Base-by-base conservation (phyloP, 2,113 vertebrate genomes). In the Crocuta crocuta region DNA sequence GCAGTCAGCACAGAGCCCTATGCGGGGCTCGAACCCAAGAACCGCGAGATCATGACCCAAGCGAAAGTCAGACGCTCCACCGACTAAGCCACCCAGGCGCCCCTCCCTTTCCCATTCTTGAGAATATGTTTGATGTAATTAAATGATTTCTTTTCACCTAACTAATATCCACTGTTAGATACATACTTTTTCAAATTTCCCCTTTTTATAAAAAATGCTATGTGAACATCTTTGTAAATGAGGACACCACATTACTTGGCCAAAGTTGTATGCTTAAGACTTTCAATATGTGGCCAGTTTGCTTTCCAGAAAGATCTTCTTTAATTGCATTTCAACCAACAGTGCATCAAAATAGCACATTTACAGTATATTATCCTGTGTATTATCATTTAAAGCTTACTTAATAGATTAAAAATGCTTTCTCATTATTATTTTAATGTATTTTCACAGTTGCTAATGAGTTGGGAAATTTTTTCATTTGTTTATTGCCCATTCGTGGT, bases 281-380 rank as follows among this genome's bases (percentile, higher is more conserved):
- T 66, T 83, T 74, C 31, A 2, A 28, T 33, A 45, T 45, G 10
- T 43, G n/a, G 15, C 10, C 65, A 23, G 31, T 53, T 24, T 70
- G 26, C 70, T 90, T 76, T 95, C 66, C n/a, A 83, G 55, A 97
- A 94, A 91, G 66, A 10, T 88, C 43, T 89, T 58, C 58, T 85
- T 31, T 90, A 50, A 55, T 35, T 48, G 24, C 21, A 43, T 85
- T 48, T 35, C 48, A 74, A 33, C 76, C 24, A 80, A 78, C 10
- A 73, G 13, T 13, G 4, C 19, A 58, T 55, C 50, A 39, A 80
- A 94, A 68, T 50, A 53, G 31, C 84, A 80, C 39, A 17, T 95
- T 39, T 10, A 21, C 24, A 26, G 1, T 66, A 35, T 7, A n/a
- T 79, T 53, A 17, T n/a, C n/a, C 50, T 73, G 31, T 31, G 26